Evolutionary conservation across 2,113 vertebrate species (phyloP), one percentile per base, ranked within the genome.

Genomic region (Platysternon megacephalum): DNA sequence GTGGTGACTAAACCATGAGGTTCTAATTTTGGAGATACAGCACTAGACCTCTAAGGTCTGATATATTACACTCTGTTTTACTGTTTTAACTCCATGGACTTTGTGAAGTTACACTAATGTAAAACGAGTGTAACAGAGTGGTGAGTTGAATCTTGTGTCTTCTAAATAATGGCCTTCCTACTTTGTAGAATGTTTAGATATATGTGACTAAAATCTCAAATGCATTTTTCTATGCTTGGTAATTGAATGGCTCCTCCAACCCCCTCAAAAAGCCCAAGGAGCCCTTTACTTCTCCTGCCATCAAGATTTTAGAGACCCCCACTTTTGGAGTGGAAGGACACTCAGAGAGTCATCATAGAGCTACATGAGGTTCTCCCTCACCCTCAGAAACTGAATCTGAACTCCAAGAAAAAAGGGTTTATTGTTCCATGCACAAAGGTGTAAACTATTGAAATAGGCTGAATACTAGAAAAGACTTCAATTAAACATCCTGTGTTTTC

Each of bases 1-100:
- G 10, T 81, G 53, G 86, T 94, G 93, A 88, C 39, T 46, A 91
- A 85, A 53, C 24, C 94, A 74, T 88, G 87, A 81, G 82, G 90
- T 94, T 89, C 53, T 95, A 49, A 85, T 85, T 88, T 93, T 39
- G 44, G 28, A 91, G 83, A 85, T 86, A 72, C 3, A 17, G 14
- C 48, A 42, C 76, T 94, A 97, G 90, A 83, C 49, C 83, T 94
- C 79, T 94, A 85, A 52, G 26, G 8, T 32, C 29, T 83, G 79
- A 87, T 78, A 89, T 72, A 82, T 92, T 17, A 29, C 91, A 17
- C 11, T 91, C 21, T 22, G 4, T 89, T 85, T 68, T 10, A 17
- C 65, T 39, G 4, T 68, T 68, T 68, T 52, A 90, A 87, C 55
- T 79, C 44, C 16, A 24, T 8, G 49, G 13, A 58, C 52, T 93